Base-by-base conservation (phyloP, 35 echinoderm and acorn worm genomes). In the Anneissia japonica region DNA sequence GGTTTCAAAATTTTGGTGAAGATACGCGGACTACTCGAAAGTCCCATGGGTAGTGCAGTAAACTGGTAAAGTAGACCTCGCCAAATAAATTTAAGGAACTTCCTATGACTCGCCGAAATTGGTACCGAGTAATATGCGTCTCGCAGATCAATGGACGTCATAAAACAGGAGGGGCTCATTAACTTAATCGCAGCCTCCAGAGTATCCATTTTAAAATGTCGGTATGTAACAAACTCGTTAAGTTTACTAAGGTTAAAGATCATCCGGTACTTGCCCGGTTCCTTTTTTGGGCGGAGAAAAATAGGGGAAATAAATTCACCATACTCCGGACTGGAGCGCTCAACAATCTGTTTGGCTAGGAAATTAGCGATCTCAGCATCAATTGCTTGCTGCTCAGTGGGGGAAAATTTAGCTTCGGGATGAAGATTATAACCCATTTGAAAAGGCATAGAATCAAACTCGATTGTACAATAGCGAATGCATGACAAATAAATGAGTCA, bases 121-220 rank as follows among this genome's bases (percentile, higher is more conserved):
- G 78, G 86, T 38, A 88, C 51, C 16, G 76, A 51, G 21, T 81
- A 81, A 81, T 88, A 81, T 7, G 86, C 86, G 80, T 81, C 86
- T 29, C 34, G 76, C 30, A 87, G 85, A 34, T 87, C 85, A n/a
- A 87, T 87, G 12, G 76, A 87, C 73, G 86, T 39, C 86, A 81
- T 87, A 87, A 76, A 87, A 77, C 85, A 87, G 31, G 12, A 19
- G 14, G 28, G 39, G 43, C 23, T 77, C 74, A 87, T 87, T 17
- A 77, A 23, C 4, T 34, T 77, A 3, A 87, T 77, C n/a, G 74
- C 74, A 3, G 86, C 43, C 23, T 72, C 43, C 0, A 88, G 39
- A 16, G 86, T 88, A 30, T 88, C 78, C 86, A 81, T 88, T 88
- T 88, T 84, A 56, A 84, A 84, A 33, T 84, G 82, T 4, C 35